Base-by-base conservation (phyloP, 2,113 vertebrate species). In the Anser brachyrhynchus region DNA sequence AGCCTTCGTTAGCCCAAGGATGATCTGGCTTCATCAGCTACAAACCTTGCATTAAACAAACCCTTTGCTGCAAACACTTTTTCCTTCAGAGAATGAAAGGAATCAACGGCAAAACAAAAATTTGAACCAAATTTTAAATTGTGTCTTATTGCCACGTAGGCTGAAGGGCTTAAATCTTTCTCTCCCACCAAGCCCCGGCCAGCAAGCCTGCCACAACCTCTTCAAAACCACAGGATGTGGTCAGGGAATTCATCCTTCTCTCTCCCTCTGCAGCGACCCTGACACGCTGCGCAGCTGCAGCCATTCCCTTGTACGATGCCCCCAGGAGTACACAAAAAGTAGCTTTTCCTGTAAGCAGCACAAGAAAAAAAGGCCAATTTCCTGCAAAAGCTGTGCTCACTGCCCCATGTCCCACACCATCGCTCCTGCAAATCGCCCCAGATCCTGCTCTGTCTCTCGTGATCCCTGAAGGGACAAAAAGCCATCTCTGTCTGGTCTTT, bases 181-280 rank as follows among this genome's bases (percentile, higher is more conserved):
- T 6, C 5, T 21, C 20, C 46, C 46, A 11, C 46, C 46, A 49
- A 22, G 46, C 21, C 6, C 9, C 15, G 20, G 44, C 6, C 23
- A 71, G 65, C 25, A 15, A 6, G 19, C 16, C 13, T 1, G 26
- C 19, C 43, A n/a, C 18, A 19, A 6, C 31, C 12, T 39, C 62
- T 61, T 79, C 52, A 51, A 80, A 90, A 92, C 16, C 19, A 31
- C 51, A 64, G 55, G 0, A 0, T 4, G 4, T 3, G 3, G 35
- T 37, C 43, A 54, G 73, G n/a, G 74, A 49, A 59, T n/a, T 22
- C 37, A 64, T 10, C 22, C 43, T 41, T 33, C 28, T 54, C 1
- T 0, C 41, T 23, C 7, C 4, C 44, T 8, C 3, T 1, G 0
- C 33, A 75, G n/a, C 2, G 2, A 26, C 33, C 37, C 14, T 2